These are phyloP conservation scores for Urocynchramus pylzowi DNA, from an alignment of 2,113 vertebrate species.

Conservation along the genomic window DNA sequence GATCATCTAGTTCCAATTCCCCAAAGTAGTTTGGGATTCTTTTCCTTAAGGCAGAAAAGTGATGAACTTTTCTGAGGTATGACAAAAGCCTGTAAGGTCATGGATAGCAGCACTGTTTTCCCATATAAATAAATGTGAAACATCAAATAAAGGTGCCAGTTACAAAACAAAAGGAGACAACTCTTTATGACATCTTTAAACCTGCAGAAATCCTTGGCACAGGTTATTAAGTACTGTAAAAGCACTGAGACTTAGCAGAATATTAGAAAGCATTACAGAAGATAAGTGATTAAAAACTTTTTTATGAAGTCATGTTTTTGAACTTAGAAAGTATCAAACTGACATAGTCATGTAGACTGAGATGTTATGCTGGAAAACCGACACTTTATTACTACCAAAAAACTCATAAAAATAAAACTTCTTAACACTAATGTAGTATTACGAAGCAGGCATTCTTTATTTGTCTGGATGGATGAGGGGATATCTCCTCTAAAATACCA, in stretches of 20 bases:
- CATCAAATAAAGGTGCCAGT: not conserved
- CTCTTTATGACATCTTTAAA: not conserved
- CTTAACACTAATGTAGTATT: not conserved
- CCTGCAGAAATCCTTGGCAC: not conserved
- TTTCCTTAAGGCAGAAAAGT: not conserved
- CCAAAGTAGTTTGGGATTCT: not conserved
- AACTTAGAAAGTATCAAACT: not conserved
- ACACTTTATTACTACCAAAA: not conserved
- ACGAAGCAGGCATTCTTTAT: not conserved
- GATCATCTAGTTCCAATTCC: not conserved
- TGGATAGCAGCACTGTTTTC: not conserved
- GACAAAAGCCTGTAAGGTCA: not conserved
- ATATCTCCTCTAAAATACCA: not conserved
- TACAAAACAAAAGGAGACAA: not conserved
- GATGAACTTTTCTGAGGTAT: not conserved
- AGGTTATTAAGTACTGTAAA: not conserved
- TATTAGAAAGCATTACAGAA: accelerated
- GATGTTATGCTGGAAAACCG: not conserved
- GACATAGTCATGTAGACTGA: not conserved
- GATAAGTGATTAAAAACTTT: not conserved
- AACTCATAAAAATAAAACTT: not conserved
- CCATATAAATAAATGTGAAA: not conserved
- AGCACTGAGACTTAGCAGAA: not conserved
- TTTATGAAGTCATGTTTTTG: not conserved
- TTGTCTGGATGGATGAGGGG: not conserved